phyloP scores from a whole-genome alignment of 2,113 vertebrate species.

The Morone chrysops region DNA sequence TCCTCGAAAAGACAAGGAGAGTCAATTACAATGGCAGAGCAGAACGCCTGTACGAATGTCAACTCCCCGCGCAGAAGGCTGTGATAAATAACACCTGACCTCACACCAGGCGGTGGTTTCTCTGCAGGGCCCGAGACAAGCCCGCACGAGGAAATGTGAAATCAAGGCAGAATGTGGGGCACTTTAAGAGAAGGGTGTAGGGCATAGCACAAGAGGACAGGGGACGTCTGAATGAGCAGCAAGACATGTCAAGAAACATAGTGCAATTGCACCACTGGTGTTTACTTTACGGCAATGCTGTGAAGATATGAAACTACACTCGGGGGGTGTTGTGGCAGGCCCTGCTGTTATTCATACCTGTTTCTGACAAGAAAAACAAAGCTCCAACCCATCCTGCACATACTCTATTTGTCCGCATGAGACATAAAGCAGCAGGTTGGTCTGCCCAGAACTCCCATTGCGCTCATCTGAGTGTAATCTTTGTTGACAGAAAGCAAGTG shows the following conservation, averaged over 20 bases:
- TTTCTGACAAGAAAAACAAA: slow-evolving; percentile 80
- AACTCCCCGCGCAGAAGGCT: slow-evolving; percentile 83
- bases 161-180: slow-evolving; percentile 75
- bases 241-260: slow-evolving; percentile 63
- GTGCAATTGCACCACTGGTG: slow-evolving; percentile 62
- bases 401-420: slow-evolving; percentile 74
- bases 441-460: slow-evolving; percentile 74
- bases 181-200: slow-evolving; percentile 68
- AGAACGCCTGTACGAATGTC: slow-evolving; percentile 84
- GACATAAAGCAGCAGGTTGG: slow-evolving; percentile 78
- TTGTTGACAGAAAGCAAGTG: slow-evolving; percentile 84
- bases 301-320: slow-evolving; percentile 75
- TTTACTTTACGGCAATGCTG: slow-evolving; percentile 72
- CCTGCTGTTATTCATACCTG: slow-evolving; percentile 79
- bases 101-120: slow-evolving; percentile 81
- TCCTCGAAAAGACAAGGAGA: slow-evolving; percentile 92
- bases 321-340: slow-evolving; percentile 70
- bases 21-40: slow-evolving; percentile 87
- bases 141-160: slow-evolving; percentile 76
- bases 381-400: slow-evolving; percentile 68
- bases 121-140: slow-evolving; percentile 76
- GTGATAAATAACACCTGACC: slow-evolving; percentile 89
- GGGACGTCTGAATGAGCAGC: slow-evolving; percentile 74
- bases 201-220: slow-evolving; percentile 61
- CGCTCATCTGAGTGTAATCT: slow-evolving; percentile 80